phyloP scores from a whole-genome alignment of 2,797 vertebrate genomes.

The Acanthurus lineatus region DNA sequence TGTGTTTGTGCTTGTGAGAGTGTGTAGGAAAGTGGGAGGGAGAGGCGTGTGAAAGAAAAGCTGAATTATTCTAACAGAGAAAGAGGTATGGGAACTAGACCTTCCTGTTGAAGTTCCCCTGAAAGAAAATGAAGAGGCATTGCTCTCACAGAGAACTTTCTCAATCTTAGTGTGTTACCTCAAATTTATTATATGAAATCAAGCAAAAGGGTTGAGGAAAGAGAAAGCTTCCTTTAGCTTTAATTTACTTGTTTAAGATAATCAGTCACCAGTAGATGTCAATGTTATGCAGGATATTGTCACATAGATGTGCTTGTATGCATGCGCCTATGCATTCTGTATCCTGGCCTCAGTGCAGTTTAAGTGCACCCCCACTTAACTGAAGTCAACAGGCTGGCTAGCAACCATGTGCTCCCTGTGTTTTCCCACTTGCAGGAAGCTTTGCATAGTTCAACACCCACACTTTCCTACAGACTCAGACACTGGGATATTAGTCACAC shows the following conservation, averaged over 20 bases:
- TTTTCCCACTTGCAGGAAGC: constrained; percentile 77
- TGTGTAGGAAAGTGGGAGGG: constrained; percentile 59
- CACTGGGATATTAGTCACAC: constrained; percentile 66
- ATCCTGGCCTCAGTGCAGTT: constrained; percentile 32
- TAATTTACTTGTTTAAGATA: neutral
- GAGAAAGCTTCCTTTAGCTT: neutral
- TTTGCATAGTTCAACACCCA: constrained; percentile 76
- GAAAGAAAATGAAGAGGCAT: constrained; percentile 40
- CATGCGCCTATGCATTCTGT: constrained; percentile 12
- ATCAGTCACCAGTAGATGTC: constrained; percentile 74
- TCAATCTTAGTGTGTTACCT: neutral
- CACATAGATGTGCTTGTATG: constrained; percentile 17
- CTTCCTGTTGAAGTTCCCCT: constrained; percentile 55
- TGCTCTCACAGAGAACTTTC: constrained; percentile 34
- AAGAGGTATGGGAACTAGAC: constrained; percentile 58
- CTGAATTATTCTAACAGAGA: constrained; percentile 66
- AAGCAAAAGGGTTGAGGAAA: neutral
- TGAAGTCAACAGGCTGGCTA: constrained; percentile 62
- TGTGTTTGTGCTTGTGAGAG: constrained; percentile 36
- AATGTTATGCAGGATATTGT: constrained; percentile 58
- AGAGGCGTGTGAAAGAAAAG: constrained; percentile 70
- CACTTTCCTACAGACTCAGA: constrained; percentile 70
- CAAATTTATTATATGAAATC: neutral
- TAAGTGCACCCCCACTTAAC: constrained; percentile 49
- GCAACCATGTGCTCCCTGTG: constrained; percentile 70